Evolutionary conservation across 1,140 invertebrate species (phyloP).

Genomic region (Geopemphigus sp.): DNA sequence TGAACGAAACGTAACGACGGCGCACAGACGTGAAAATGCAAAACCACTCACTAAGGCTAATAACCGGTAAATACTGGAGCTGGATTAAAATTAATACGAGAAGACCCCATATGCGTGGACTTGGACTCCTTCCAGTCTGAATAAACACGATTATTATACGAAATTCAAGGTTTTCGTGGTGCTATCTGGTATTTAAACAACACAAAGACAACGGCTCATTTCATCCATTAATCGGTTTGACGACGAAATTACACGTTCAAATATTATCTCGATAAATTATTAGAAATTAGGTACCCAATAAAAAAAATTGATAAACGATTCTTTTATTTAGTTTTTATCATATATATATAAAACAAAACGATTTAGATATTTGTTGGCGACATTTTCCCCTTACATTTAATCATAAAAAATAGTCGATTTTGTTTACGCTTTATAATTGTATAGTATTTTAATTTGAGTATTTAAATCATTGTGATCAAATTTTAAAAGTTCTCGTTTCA

Average conservation of each 20-base stretch:
- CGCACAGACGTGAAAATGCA: not conserved
- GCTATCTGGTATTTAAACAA: slow-evolving; percentile 36
- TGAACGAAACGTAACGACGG: not conserved
- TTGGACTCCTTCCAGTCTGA: slow-evolving; percentile 49
- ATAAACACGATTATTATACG: not conserved
- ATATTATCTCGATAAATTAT: not conserved
- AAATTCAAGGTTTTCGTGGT: slow-evolving; percentile 47
- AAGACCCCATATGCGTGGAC: slow-evolving; percentile 36
- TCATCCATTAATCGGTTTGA: not conserved
- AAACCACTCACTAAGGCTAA: not conserved
- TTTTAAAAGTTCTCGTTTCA: too few species aligned
- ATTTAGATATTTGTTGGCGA: not conserved
- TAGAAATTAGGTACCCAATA: not conserved
- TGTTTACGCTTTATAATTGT: not conserved
- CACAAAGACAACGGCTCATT: not conserved
- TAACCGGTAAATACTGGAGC: slow-evolving; percentile 40
- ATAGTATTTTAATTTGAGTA: too few species aligned
- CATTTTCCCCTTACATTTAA: too few species aligned
- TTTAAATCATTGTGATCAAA: too few species aligned
- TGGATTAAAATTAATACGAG: slow-evolving; percentile 42
- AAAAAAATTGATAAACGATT: too few species aligned
- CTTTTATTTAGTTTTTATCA: not conserved
- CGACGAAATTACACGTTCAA: not conserved
- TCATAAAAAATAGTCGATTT: not conserved
- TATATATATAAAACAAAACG: not conserved